These are phyloP conservation scores for Chrysochloris asiatica DNA, from an alignment of 2,113 vertebrate genomes.

Conservation along the genomic window DNA sequence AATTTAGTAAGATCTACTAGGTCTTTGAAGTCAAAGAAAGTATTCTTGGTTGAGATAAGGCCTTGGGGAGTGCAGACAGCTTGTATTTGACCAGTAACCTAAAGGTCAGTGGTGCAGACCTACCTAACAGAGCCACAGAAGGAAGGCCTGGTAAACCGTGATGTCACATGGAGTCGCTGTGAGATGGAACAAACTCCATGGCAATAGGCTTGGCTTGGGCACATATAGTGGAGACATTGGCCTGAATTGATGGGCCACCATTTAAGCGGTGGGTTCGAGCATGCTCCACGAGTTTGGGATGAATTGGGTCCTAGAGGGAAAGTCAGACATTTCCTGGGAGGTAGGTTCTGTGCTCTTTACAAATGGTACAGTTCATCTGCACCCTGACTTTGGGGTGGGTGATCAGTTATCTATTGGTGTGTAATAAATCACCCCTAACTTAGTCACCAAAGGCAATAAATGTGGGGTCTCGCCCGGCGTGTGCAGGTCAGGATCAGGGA, in stretches of 20 bases:
- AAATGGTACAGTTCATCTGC: accelerated
- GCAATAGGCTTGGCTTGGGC: not conserved
- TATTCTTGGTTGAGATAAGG: not conserved
- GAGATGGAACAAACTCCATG: not conserved
- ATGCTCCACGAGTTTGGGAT: not conserved
- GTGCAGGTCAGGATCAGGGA: not conserved
- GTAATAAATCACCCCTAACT: not conserved
- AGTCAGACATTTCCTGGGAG: no score
- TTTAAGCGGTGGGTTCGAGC: no score
- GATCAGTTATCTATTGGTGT: not conserved
- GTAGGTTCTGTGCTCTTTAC: no score
- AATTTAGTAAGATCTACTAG: not conserved
- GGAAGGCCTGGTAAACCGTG: not conserved
- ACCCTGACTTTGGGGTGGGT: not conserved
- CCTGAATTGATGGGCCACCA: no score
- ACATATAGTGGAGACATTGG: no score
- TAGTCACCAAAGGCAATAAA: not conserved
- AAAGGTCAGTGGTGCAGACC: not conserved
- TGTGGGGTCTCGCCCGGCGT: accelerated
- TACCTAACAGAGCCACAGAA: not conserved
- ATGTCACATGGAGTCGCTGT: not conserved
- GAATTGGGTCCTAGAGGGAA: not conserved
- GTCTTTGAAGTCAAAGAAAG: not conserved
- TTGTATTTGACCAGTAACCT: not conserved
- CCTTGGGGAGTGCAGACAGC: no score